Evolutionary conservation across 2,888 invertebrate species (phyloP), one percentile per base, ranked within the genome.

Genomic region (Hermaeophaga mercurialis): DNA sequence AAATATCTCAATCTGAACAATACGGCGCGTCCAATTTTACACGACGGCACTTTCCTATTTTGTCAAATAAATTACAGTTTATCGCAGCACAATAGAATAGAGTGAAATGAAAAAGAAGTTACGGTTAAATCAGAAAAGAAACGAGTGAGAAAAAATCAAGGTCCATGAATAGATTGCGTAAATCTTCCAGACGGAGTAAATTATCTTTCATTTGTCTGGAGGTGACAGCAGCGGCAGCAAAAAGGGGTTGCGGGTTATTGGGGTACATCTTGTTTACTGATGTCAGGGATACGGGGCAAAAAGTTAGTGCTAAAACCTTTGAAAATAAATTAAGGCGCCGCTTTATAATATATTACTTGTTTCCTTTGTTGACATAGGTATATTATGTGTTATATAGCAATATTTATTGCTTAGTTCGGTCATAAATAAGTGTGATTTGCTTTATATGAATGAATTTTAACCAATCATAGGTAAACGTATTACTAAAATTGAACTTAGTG

Each of bases 131-230:
- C 4, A 28, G n/a, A 8, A 9, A 28, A 28, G 9, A 9, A 28
- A 9, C 3, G 9, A 28, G 28, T 2, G 9, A 31, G 2, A 11
- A 31, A 31, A 31, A 31, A n/a, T 1, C 11, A 12, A 31, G 11
- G 31, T 12, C 19, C 12, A 46, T 46, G 46, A 46, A 46, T 46
- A 46, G 34, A 33, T 46, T 33, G 46, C 34, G 14, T 46, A 18
- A n/a, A 46, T 33, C 18, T 11, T 8, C 8, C 9, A 9, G 18
- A 31, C 18, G 18, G n/a, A 46, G 39, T 12, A 49, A 38, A 49
- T 49, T 49, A 49, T 49, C 39, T 49, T 49, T 49, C 49, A 49
- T 49, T 49, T 49, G 49, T 49, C 49, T 49, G 49, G 11, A 49
- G 39, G 49, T 49, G 49, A 49, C 49, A 39, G 39, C 17, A n/a